Evolutionary conservation across 2,888 invertebrate species (phyloP), one percentile per base, ranked within the genome.

Genomic region (Abrostola triplasia): DNA sequence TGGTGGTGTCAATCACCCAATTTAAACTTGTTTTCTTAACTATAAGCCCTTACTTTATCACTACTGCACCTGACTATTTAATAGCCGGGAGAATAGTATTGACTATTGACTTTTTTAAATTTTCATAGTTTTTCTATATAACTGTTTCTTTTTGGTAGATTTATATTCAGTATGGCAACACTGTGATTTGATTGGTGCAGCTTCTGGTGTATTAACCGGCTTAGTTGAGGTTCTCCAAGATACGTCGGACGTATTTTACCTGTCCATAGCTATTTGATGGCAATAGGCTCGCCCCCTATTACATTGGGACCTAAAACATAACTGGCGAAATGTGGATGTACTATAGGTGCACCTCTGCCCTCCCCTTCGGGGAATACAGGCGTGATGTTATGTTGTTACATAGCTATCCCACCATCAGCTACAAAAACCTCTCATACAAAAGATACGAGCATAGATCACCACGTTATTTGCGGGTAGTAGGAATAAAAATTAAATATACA

Each of bases 151-250:
- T 70, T 74, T 73, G 49, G 65, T 73, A 73, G 70, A 63, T 75
- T 65, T 75, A 63, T 73, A 59, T 48, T 66, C 66, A 49, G 56
- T 73, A 66, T 78, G 79, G 77, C 67, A 73, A 78, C 71, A 73
- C 24, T 76, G 12, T 7, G 13, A 6, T 44, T 44, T 44, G 44
- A 13, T 8, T 8, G 12, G 10, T 41, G 5, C 11, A 8, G 7
- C n/a, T 4, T 41, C 5, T 41, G 6, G 6, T 41, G n/a, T 11
- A n/a, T 40, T 40, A 40, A 8, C 40, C 9, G n/a, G n/a, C n/a
- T n/a, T n/a, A n/a, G n/a, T n/a, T n/a, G n/a, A n/a, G n/a, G n/a
- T n/a, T n/a, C n/a, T n/a, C n/a, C n/a, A n/a, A n/a, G n/a, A n/a
- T n/a, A n/a, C n/a, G n/a, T n/a, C n/a, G n/a, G n/a, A n/a, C n/a